Evolutionary conservation across 2,113 vertebrate genomes (phyloP), one percentile per base, ranked within the genome.

Genomic region (Malurus elegans): DNA sequence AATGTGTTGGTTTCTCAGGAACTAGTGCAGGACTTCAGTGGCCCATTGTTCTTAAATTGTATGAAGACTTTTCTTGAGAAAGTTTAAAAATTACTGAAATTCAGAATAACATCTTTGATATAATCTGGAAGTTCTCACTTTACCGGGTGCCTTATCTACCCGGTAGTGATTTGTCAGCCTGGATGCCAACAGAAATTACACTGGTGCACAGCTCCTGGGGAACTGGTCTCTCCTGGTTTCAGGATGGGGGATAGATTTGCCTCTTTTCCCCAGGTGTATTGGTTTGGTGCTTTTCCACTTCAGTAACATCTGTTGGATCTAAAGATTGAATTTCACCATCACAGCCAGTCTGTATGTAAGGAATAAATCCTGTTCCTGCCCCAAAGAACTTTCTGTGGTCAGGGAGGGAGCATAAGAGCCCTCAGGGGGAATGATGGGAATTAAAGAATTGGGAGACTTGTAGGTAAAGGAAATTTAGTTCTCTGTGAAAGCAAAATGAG

Each of bases 341-440:
- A 3, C 12, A 42, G 29, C 3, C 23, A 18, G 32, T 31, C 3
- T 28, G 3, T 9, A 2, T 3, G 2, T 58, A 32, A 45, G 66
- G 42, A 50, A 51, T 7, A 42, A 42, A 29, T n/a, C 7, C n/a
- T 16, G 16, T 26, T 84, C 16, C 60, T 78, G 50, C 73, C 69
- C 45, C 60, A 21, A 0, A 31, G 19, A 34, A 36, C 66, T 60
- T 3, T 2, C n/a, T 21, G 34, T 28, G 48, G 13, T 44, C 24
- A 15, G 29, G 36, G 60, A 31, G 70, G 29, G 51, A 21, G 10
- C 3, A 0, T 3, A 2, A 1, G 36, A 48, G 34, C 8, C 21
- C 57, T 31, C 3, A 3, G 48, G 2, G 23, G 32, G 6, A 29
- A 23, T 29, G 50, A 2, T 1, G 32, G 23, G 48, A 82, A 7